Evolutionary conservation across 2,888 invertebrate species (phyloP).

Genomic region (Byasa hedistus): DNA sequence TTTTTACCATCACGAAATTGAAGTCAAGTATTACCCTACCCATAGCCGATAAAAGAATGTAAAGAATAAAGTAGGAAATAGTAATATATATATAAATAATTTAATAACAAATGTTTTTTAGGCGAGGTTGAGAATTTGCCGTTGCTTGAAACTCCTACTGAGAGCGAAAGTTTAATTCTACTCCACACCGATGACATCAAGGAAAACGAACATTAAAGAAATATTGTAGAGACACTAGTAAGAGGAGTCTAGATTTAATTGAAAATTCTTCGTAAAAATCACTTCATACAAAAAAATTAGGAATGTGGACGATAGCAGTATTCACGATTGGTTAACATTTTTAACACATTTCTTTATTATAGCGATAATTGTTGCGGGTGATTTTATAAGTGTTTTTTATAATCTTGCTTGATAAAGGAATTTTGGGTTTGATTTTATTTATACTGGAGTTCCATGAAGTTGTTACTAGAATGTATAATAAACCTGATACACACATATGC

Average conservation of each 20-base stretch:
- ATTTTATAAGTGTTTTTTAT: not conserved
- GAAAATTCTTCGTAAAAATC: not conserved
- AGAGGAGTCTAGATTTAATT: not conserved
- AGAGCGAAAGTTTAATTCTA: constrained; percentile 65
- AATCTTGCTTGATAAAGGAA: not conserved
- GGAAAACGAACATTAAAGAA: constrained; percentile 35
- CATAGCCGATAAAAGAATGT: too few species aligned
- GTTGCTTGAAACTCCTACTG: constrained; percentile 61
- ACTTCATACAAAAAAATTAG: too few species aligned
- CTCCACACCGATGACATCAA: constrained; percentile 57
- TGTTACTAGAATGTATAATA: not conserved
- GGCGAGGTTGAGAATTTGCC: constrained; percentile 72
- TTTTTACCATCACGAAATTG: too few species aligned
- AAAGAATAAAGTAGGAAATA: too few species aligned
- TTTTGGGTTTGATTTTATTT: not conserved
- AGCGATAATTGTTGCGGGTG: not conserved
- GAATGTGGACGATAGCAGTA: too few species aligned
- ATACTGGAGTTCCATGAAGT: not conserved
- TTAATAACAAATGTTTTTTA: constrained; percentile 36
- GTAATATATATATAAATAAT: too few species aligned
- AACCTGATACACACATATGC: not conserved
- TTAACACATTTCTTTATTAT: not conserved
- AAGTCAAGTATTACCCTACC: too few species aligned
- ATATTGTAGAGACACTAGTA: not conserved
- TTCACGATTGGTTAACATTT: too few species aligned